These are phyloP conservation scores for Sylvia borin DNA, from an alignment of 2,797 vertebrate species.

Conservation along the genomic window DNA sequence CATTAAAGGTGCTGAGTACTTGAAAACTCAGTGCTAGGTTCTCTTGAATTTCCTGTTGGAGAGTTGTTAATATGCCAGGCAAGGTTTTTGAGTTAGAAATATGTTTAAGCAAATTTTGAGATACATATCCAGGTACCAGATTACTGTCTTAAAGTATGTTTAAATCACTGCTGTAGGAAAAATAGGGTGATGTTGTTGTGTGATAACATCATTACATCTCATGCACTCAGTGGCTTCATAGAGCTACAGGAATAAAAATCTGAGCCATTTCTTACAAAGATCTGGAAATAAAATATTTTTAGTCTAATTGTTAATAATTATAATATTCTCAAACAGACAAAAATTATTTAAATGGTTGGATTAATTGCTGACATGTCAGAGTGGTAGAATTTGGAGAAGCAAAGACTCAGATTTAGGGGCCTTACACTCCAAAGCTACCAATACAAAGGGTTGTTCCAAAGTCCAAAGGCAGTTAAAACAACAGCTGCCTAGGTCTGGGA, in stretches of 20 bases:
- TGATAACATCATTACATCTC: not conserved
- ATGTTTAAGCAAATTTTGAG: not conserved
- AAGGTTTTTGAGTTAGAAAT: not conserved
- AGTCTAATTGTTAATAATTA: not conserved
- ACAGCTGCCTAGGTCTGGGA: not conserved
- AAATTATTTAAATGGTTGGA: not conserved
- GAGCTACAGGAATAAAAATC: not conserved
- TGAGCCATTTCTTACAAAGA: not conserved
- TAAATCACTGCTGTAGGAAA: not conserved
- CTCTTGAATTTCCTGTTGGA: conserved; percentile 18
- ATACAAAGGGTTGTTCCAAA: not conserved
- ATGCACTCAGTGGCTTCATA: not conserved
- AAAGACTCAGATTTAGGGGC: not conserved
- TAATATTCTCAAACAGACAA: not conserved
- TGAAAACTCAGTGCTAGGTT: conserved; percentile 17
- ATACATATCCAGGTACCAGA: not conserved
- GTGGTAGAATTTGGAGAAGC: not conserved
- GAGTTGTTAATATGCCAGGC: not conserved
- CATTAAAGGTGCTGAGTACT: conserved; percentile 16
- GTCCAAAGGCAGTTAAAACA: not conserved
- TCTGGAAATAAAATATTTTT: not conserved
- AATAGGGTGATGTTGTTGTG: rapidly evolving
- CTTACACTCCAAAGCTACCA: not conserved
- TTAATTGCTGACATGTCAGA: not conserved
- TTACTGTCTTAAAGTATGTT: not conserved